Base-by-base conservation (phyloP, 1,140 invertebrate genomes). In the Trichogramma pretiosum region DNA sequence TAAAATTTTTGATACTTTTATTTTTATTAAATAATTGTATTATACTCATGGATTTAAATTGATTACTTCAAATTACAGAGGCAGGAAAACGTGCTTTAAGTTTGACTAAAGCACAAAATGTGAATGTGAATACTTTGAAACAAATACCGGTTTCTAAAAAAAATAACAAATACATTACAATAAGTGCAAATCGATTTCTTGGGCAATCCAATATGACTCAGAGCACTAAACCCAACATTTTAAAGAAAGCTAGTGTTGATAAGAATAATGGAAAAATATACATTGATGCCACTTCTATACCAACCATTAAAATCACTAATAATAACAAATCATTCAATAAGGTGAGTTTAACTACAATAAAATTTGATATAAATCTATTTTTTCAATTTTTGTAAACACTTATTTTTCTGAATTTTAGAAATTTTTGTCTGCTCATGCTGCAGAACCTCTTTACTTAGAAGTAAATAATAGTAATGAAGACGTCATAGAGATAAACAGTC, bases 21-120 rank as follows among this genome's bases (percentile, higher is more conserved):
- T 48, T 36, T 36, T 19, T 33, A 40, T 44, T 2, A 16, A 5
- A 34, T 30, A 10, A 16, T 21, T 28, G 18, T 33, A 30, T 13
- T 21, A 47, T 38, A 23, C 13, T 1, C 16, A 45, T 40, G 46
- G 2, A 28, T 35, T 36, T 22, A 35, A 30, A 23, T 24, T 30
- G 18, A 16, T 9, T 33, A 33, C 28, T 40, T 35, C 22, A n/a
- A n/a, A 44, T 65, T 63, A 35, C 56, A 76, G 81, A 88, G 62
- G 84, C 83, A 41, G 85, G 86, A 14, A 87, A 87, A 59, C 71
- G 87, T 55, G 78, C 84, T 5, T 63, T 88, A 50, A 84, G 85
- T 57, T 68, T 73, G 28, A 73, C 76, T 7, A 78, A 77, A 64
- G 47, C 64, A 35, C 56, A 59, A 23, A 53, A 63, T 33, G 43